Percentiles rank a stretch among this genome's conserved stretches.
These are phyloP conservation scores for Deilephila porcellus DNA, from an alignment of 2,888 invertebrate genomes.

Conservation along the genomic window DNA sequence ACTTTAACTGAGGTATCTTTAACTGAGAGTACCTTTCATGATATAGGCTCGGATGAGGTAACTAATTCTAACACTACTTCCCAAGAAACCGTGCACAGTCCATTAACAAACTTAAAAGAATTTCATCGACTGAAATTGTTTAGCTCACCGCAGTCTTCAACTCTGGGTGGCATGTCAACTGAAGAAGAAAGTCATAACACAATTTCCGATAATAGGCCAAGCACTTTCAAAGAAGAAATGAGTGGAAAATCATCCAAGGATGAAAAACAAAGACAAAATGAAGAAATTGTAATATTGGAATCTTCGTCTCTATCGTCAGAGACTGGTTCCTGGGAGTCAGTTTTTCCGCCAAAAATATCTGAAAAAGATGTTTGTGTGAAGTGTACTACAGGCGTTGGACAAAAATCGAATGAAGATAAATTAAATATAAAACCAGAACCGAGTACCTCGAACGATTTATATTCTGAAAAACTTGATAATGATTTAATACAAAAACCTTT, in stretches of 20 bases:
- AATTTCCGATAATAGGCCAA: slow-evolving; percentile 39
- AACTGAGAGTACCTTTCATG: slow-evolving; percentile 75
- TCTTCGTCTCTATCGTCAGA: slow-evolving; percentile 87
- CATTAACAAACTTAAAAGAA: slow-evolving; percentile 50
- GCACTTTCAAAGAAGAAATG: slow-evolving; percentile 49
- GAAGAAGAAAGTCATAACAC: slow-evolving; percentile 50
- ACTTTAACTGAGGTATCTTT: slow-evolving; percentile 70
- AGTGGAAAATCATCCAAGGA: slow-evolving; percentile 75
- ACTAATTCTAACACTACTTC: slow-evolving; percentile 49
- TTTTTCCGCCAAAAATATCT: slow-evolving; percentile 78
- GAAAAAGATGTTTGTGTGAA: slow-evolving; percentile 75
- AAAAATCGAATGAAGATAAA: slow-evolving; percentile 45
- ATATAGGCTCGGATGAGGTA: slow-evolving; percentile 65
- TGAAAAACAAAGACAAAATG: slow-evolving; percentile 86
- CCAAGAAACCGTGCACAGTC: slow-evolving; percentile 53
- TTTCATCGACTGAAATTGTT: slow-evolving; percentile 44
- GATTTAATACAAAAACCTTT: slow-evolving; percentile 55
- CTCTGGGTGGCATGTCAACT: slow-evolving; percentile 45
- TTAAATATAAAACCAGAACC: slow-evolving; percentile 9
- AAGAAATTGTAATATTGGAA: slow-evolving; percentile 86
- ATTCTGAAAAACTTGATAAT: slow-evolving; percentile 49
- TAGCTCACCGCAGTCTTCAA: slow-evolving; percentile 40
- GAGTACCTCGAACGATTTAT: slow-evolving; percentile 1
- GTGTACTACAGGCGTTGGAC: slow-evolving; percentile 71
- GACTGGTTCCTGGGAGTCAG: slow-evolving; percentile 87